Percentiles rank a stretch among this genome's conserved stretches.
phyloP scores from a whole-genome alignment of 23 tunicate species.

The Diplosoma virens region DNA sequence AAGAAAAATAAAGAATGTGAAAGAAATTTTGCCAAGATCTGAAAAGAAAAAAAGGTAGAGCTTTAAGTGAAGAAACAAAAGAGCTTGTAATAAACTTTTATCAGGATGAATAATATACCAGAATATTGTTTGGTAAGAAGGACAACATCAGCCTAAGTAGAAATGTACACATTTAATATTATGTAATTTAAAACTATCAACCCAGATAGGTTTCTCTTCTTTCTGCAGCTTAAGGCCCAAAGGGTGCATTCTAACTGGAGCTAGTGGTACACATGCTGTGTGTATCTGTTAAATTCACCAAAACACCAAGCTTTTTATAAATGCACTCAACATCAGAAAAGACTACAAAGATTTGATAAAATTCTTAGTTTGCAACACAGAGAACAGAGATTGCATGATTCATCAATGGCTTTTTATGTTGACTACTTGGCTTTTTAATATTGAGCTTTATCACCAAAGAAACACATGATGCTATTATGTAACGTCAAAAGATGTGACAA shows the following conservation, averaged over 20 bases:
- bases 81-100: constrained; percentile 28
- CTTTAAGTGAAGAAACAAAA: too few relatives aligned
- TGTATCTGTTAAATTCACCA: constrained; percentile 45
- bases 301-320: constrained; percentile 19
- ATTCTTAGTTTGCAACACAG: constrained; percentile 19
- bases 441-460: too few relatives aligned
- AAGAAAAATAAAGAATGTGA: constrained; percentile 1
- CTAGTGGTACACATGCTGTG: constrained; percentile 43
- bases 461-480: too few relatives aligned
- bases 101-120: constrained; percentile 32
- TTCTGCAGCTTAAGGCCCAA: constrained; percentile 38
- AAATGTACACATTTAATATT: constrained; percentile 30
- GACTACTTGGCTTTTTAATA: too few relatives aligned
- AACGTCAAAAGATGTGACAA: too few relatives aligned
- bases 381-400: constrained; percentile 37
- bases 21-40: constrained; percentile 28
- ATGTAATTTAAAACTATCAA: constrained; percentile 30
- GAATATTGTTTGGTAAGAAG: constrained; percentile 28
- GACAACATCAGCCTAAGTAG: constrained; percentile 28
- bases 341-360: constrained; percentile 30
- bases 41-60: constrained; percentile 18
- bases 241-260: constrained; percentile 29
- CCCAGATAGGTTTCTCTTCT: constrained; percentile 26
- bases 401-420: too few relatives aligned
- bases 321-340: constrained; percentile 12